These are phyloP conservation scores for Drosophila santomea DNA, from an alignment of 1,140 invertebrate species.

Conservation along the genomic window DNA sequence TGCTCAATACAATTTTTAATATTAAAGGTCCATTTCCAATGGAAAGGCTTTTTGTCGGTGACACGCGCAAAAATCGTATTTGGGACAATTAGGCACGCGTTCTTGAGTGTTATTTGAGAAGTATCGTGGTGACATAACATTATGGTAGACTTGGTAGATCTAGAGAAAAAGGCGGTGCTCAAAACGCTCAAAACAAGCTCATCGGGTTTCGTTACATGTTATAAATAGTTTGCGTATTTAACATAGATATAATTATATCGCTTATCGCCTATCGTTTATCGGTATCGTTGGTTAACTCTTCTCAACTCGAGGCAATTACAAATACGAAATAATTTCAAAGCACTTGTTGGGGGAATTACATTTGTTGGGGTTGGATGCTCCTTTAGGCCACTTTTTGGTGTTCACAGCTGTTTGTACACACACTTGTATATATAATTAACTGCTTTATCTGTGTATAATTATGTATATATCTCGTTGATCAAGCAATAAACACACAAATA, in stretches of 20 bases:
- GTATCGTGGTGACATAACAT: constrained; percentile 30
- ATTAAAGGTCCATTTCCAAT: constrained; percentile 15
- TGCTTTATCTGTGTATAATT: constrained; percentile 48
- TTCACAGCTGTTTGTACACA: constrained; percentile 76
- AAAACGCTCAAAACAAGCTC: constrained; percentile 13
- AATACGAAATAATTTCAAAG: constrained; percentile 51
- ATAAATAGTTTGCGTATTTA: constrained; percentile 37
- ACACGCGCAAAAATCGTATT: constrained; percentile 47
- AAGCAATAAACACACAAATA: constrained; percentile 77
- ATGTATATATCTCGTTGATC: constrained; percentile 38
- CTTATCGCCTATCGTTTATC: constrained; percentile 34
- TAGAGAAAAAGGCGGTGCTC: constrained; percentile 43
- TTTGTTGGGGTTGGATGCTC: constrained; percentile 25
- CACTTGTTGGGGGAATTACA: constrained; percentile 38
- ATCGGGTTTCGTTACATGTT: constrained; percentile 10
- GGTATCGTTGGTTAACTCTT: constrained; percentile 69
- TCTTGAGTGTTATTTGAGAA: constrained; percentile 1
- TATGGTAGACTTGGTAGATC: constrained; percentile 46
- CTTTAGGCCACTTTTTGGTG: constrained; percentile 81
- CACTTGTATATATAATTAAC: constrained; percentile 44
- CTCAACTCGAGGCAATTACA: constrained; percentile 72
- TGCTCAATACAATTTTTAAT: constrained; percentile 33
- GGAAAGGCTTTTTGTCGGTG: constrained; percentile 21
- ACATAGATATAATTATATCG: constrained; percentile 45
- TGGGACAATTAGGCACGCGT: constrained; percentile 42